Conservation (phyloP, 2,888 invertebrate species). For the Platycheirus albimanus region DNA sequence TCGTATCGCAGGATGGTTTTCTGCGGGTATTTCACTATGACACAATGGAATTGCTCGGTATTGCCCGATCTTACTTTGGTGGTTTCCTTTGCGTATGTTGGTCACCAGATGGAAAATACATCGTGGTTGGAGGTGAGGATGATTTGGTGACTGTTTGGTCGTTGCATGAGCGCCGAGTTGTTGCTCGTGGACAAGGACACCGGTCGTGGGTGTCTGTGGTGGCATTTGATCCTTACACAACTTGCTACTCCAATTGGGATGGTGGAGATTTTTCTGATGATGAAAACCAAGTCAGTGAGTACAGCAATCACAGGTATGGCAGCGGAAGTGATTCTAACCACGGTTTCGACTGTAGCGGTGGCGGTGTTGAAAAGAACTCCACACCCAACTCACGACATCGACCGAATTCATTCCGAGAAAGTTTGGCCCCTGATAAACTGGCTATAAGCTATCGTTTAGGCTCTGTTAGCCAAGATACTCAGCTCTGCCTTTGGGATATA, state of each 20-base stretch:
- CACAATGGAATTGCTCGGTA: constrained; percentile 97
- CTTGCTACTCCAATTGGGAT: constrained; percentile 87
- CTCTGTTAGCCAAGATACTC: constrained; percentile 98
- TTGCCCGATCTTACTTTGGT: constrained; percentile 98
- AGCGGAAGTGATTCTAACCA: constrained; percentile 67
- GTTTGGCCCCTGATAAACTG: constrained; percentile 81
- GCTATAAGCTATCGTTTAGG: constrained; percentile 92
- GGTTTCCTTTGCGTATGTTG: constrained; percentile 98
- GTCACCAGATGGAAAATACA: constrained; percentile 98
- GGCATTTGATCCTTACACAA: constrained; percentile 94
- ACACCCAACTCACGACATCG: constrained; percentile 79
- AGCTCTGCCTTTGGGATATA: constrained; percentile 98
- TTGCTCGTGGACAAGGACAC: constrained; percentile 99
- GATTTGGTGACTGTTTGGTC: constrained; percentile 99
- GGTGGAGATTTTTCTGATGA: constrained; percentile 85
- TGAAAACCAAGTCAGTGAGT: constrained; percentile 83
- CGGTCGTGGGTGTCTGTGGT: constrained; percentile 99
- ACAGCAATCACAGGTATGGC: constrained; percentile 72
- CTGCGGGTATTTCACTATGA: constrained; percentile 98
- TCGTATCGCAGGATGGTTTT: constrained; percentile 97
- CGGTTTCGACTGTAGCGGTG: constrained; percentile 77
- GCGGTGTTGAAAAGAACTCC: constrained; percentile 78
- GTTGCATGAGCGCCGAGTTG: constrained; percentile 94
- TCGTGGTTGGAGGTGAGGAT: constrained; percentile 99
- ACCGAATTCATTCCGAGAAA: constrained; percentile 81